Base-by-base conservation (phyloP, 2,113 vertebrate genomes). In the Pavo muticus region DNA sequence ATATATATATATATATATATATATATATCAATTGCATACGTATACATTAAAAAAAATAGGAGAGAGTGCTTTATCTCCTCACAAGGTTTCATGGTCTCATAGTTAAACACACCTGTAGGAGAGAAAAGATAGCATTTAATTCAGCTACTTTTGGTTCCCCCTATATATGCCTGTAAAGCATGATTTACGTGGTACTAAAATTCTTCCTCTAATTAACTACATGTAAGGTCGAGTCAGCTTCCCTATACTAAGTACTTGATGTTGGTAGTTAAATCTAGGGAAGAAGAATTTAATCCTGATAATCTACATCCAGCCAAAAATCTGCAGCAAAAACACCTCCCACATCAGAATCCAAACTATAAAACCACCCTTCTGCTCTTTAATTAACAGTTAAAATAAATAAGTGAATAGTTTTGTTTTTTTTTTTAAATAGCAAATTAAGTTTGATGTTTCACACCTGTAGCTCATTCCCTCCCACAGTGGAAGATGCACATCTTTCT, bases 371-470 rank as follows among this genome's bases (percentile, higher is more conserved):
- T 56, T 56, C 54, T 30, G 29, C 8, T 9, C 29, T 54, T 32
- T 56, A 11, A 52, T 27, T 21, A 52, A 11, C 54, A 42, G 3
- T n/a, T 72, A 39, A 20, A 21, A 48, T 25, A 52, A 54, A 54
- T 29, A 30, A 54, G 17, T 10, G 29, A 27, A 52, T 52, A 50
- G 20, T 48, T 47, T 35, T 35, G 35, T 35, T 35, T 35, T 35
- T 35, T 48, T 42, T 42, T 45, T 45, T 45, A 9, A 25, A 20
- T 7, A 42, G 71, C 63, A 91, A 71, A 88, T 27, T 21, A 0
- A 10, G 42, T 23, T 40, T 65, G 29, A 63, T 85, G 78, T 25
- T 92, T 30, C 13, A 39, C 75, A 93, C 17, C 50, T 91, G 91
- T 32, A 32, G 30, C 32, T 71, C 19, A 39, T 50, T 86, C 60